Percentiles rank a stretch among this genome's conserved stretches.
Conservation (phyloP, 2,113 vertebrate species). For the Channa argus region DNA sequence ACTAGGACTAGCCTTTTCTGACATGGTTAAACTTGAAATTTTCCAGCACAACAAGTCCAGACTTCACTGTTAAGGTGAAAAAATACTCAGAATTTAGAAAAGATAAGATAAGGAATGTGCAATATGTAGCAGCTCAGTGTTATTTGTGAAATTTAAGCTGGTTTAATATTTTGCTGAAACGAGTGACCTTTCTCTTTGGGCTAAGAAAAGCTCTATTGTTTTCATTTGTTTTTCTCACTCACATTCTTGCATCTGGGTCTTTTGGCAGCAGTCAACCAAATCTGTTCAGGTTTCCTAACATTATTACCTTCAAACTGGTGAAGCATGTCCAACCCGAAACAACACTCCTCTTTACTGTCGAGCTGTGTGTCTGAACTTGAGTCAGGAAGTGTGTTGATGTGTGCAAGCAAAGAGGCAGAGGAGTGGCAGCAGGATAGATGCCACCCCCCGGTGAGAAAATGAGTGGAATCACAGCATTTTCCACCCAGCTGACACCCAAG, state of each 20-base stretch:
- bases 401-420: slow-evolving; percentile 45
- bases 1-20: slow-evolving; percentile 13
- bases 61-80: not conserved
- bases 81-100: not conserved
- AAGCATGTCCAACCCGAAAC: slow-evolving; percentile 43
- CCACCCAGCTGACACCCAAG: slow-evolving; percentile 68
- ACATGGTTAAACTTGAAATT: slow-evolving; percentile 4
- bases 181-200: slow-evolving; percentile 44
- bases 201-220: slow-evolving; percentile 33
- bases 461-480: slow-evolving; percentile 72
- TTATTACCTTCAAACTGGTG: slow-evolving; percentile 55
- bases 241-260: slow-evolving; percentile 47
- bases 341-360: slow-evolving; percentile 52
- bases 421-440: slow-evolving; percentile 67
- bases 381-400: slow-evolving; percentile 39
- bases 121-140: slow-evolving; percentile 21
- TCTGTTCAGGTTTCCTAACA: slow-evolving; percentile 42
- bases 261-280: slow-evolving; percentile 51
- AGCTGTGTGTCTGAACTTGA: slow-evolving; percentile 45
- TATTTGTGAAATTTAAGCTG: slow-evolving; percentile 30
- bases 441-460: slow-evolving; percentile 68
- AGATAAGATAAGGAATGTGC: not conserved
- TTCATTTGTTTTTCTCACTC: slow-evolving; percentile 38
- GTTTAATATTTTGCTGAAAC: slow-evolving; percentile 34
- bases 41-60: not conserved